Base-by-base conservation (phyloP, 2,888 invertebrate species). In the Agriopis marginaria region DNA sequence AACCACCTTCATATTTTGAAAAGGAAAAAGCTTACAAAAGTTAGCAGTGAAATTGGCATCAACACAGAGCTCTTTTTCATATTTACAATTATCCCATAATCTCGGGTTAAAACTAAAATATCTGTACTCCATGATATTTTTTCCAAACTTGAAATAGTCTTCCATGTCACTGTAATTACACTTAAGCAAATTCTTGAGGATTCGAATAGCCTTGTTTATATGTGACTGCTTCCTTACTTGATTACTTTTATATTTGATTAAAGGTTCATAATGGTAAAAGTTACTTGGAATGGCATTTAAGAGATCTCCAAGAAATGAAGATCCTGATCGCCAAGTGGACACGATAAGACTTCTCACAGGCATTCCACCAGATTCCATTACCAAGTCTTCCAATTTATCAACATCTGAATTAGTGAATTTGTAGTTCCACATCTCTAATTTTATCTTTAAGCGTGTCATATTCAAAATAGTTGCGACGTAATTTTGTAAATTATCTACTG, bases 291-390 rank as follows among this genome's bases (percentile, higher is more conserved):
- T 96, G 40, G 97, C 95, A 86, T 97, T 97, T 54, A 98, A 86
- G 51, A 98, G 95, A 83, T 98, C 98, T 63, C 98, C 98, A 62
- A 98, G 94, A 87, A 98, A 98, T 44, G 98, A 98, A 39, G 98
- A 98, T 5, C 98, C 98, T 6, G 98, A 97, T 78, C 98, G 95
- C 98, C 98, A 98, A 11, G 97, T 97, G 12, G 98, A 97, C 69
- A 98, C 91, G 75, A 98, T 96, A 53, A 98, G 88, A 86, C 96
- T 97, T 74, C 97, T 95, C 66, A 97, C 84, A 6, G 98, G 98
- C 68, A 92, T 94, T n/a, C 98, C 98, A 51, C 95, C 95, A 49
- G 95, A 93, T 77, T 96, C 96, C 77, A 96, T 92, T 2, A 97
- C 95, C 80, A 97, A 95, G 80, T 97, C 96, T 67, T 96, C 94